Conservation (phyloP, 2,797 vertebrate species). For the Tenualosa ilisha region DNA sequence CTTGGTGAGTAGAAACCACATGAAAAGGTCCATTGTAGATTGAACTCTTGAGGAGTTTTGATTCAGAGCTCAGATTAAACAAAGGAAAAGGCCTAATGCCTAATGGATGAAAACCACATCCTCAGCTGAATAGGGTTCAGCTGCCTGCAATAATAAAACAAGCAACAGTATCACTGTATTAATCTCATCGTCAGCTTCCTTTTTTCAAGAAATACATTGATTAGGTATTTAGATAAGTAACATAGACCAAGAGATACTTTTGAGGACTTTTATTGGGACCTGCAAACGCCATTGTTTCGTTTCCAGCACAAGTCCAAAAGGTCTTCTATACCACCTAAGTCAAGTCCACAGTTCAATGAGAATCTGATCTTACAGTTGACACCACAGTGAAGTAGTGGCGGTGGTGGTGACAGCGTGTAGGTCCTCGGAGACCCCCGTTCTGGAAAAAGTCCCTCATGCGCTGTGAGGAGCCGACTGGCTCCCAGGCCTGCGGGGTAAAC, state of each 20-base stretch:
- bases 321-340: not conserved
- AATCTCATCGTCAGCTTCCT: not conserved
- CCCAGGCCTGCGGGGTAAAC: slow-evolving; percentile 54
- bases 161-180: not conserved
- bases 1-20: not conserved
- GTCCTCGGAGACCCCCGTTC: not conserved
- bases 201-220: not conserved
- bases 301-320: not conserved
- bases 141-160: not conserved
- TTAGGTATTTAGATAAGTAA: not conserved
- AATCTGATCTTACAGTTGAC: not conserved
- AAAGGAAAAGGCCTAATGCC: not conserved
- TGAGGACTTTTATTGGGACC: not conserved
- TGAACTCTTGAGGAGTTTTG: not conserved
- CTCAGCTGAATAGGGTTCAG: not conserved
- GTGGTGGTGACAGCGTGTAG: not conserved
- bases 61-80: not conserved
- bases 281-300: not conserved
- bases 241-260: not conserved
- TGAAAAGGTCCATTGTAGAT: not conserved
- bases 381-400: not conserved
- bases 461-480: slow-evolving; percentile 49
- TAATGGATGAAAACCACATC: not conserved
- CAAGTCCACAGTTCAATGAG: not conserved
- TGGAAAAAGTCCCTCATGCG: slow-evolving; percentile 52